Evolutionary conservation across 2,888 invertebrate species (phyloP).

Genomic region (Heliothis peltigera): DNA sequence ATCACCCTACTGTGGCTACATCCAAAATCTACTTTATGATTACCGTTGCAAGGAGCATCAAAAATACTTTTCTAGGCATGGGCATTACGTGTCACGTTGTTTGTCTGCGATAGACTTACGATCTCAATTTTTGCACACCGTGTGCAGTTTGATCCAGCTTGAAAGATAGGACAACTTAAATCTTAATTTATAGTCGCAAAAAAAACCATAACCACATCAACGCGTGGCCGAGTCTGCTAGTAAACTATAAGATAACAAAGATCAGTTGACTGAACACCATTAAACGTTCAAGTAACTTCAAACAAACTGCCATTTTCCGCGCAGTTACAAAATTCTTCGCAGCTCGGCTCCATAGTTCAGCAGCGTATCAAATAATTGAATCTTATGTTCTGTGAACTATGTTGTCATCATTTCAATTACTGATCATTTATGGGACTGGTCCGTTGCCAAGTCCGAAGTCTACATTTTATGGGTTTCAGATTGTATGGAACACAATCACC

Average conservation of each 20-base stretch:
- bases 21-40: too few species aligned
- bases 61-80: too few species aligned
- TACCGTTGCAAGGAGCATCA: too few species aligned
- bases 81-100: too few species aligned
- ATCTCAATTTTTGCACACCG: too few species aligned
- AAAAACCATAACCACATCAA: too few species aligned
- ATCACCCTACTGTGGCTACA: too few species aligned
- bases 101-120: too few species aligned
- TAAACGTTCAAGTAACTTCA: slow-evolving; percentile 14
- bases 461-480: slow-evolving; percentile 22
- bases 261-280: neutral
- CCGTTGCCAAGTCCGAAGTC: slow-evolving; percentile 29
- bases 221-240: too few species aligned
- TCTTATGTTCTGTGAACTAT: slow-evolving; percentile 15
- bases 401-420: slow-evolving; percentile 35
- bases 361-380: slow-evolving; percentile 41
- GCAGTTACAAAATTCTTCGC: slow-evolving; percentile 4
- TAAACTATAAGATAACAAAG: neutral
- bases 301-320: slow-evolving; percentile 6
- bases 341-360: neutral
- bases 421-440: slow-evolving; percentile 23
- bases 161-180: too few species aligned
- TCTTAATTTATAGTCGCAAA: too few species aligned
- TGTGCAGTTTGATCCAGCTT: too few species aligned
- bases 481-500: slow-evolving; percentile 9